Percentiles rank a stretch among this genome's conserved stretches.
These are phyloP conservation scores for Pipistrellus nathusii DNA, from an alignment of 2,797 vertebrate genomes.

Conservation along the genomic window DNA sequence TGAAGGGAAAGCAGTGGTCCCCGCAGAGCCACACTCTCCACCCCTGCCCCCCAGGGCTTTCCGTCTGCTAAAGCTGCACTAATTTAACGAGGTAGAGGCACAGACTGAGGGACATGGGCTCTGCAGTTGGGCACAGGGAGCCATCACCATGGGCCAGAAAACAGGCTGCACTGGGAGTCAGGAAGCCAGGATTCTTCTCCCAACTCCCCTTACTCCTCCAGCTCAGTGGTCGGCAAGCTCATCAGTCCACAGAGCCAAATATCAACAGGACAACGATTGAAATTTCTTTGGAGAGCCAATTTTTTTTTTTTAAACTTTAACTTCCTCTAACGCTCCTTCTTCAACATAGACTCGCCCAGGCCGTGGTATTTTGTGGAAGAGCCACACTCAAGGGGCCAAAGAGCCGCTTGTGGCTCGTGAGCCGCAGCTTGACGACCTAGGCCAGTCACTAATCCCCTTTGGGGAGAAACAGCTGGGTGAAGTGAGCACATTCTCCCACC, in stretches of 20 bases:
- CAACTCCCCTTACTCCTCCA: not conserved
- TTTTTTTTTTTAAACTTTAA: too few species aligned
- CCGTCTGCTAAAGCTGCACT: not conserved
- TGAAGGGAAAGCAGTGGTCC: conserved; percentile 72
- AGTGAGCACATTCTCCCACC: not conserved
- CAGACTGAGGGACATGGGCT: not conserved
- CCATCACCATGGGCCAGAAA: not conserved
- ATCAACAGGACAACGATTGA: too few species aligned
- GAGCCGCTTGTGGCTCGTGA: too few species aligned
- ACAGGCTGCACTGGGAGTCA: not conserved
- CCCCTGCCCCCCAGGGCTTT: not conserved
- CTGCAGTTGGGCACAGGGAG: not conserved
- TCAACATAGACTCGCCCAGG: too few species aligned
- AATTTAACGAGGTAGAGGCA: not conserved
- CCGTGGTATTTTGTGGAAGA: too few species aligned
- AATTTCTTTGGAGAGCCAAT: too few species aligned
- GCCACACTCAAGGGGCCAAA: too few species aligned
- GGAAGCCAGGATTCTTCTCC: conserved; percentile 21
- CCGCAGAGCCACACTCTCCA: conserved; percentile 35
- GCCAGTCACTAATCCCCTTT: not conserved
- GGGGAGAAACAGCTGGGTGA: not conserved
- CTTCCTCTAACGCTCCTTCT: too few species aligned
- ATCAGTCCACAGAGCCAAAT: too few species aligned
- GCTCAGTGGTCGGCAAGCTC: not conserved
- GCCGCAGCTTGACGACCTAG: not conserved